Evolutionary conservation across 2,113 vertebrate species (phyloP).

Genomic region (Dendrocopos noguchii): DNA sequence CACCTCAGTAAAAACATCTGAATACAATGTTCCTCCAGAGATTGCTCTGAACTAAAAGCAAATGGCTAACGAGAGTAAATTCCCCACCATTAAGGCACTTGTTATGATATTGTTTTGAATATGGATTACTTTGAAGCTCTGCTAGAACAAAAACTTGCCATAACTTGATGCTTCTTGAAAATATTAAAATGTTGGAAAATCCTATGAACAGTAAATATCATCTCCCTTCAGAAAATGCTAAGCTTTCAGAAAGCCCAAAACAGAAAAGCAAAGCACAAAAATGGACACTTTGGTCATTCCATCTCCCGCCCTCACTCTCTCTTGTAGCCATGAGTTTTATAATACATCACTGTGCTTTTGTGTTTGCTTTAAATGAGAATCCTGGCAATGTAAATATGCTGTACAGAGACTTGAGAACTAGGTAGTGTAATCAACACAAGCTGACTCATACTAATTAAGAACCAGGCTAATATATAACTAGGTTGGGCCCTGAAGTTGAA

Average conservation of each 20-base stretch:
- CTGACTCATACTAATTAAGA: not conserved
- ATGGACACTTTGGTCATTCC: not conserved
- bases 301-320: not conserved
- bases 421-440: not conserved
- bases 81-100: not conserved
- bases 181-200: not conserved
- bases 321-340: not conserved
- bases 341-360: not conserved
- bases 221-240: not conserved
- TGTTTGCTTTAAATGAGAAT: not conserved
- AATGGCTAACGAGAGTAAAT: not conserved
- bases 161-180: not conserved
- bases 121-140: not conserved
- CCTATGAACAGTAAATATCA: not conserved
- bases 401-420: not conserved
- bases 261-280: not conserved
- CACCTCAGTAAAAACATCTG: not conserved
- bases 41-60: not conserved
- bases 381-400: not conserved
- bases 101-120: not conserved
- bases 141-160: not conserved
- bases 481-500: not conserved
- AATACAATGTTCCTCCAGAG: not conserved
- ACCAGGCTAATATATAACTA: not conserved
- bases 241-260: not conserved